Conservation (phyloP, 2,797 vertebrate genomes). For the Fistularia commersonii region DNA sequence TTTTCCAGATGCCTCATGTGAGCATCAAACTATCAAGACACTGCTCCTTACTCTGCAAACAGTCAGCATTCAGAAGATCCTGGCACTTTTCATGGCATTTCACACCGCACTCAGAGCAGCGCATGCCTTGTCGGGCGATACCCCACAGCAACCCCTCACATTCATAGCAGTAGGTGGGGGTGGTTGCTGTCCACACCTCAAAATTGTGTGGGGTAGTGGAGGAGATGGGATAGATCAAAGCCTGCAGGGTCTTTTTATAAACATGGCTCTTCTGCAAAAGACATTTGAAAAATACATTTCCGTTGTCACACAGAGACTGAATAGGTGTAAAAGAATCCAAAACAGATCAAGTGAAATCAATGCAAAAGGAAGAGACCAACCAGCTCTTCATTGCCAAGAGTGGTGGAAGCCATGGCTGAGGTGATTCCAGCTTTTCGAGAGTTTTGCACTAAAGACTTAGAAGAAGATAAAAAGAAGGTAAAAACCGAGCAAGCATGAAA, state of each 20-base stretch:
- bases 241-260: conserved; percentile 99
- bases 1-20: neutral
- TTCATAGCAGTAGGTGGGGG: conserved; percentile 98
- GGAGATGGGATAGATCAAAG: conserved; percentile 98
- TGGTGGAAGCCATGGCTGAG: conserved; percentile 93
- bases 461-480: conserved; percentile 5
- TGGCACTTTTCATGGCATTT: conserved; percentile 99
- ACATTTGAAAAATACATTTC: neutral
- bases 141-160: conserved; percentile 98
- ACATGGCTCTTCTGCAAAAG: conserved; percentile 92
- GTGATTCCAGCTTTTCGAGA: conserved; percentile 97
- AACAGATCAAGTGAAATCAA: neutral
- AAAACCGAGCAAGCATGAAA: neutral
- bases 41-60: conserved; percentile 89
- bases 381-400: conserved; percentile 96
- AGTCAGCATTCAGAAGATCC: conserved; percentile 96
- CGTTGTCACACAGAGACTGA: neutral
- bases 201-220: conserved; percentile 98
- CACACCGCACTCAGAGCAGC: conserved; percentile 94
- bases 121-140: conserved; percentile 97
- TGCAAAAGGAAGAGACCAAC: conserved; percentile 68
- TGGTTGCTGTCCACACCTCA: conserved; percentile 98
- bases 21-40: no score
- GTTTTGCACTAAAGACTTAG: conserved; percentile 91
- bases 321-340: conserved; percentile 1